Base-by-base conservation (phyloP, 2,888 invertebrate genomes). In the Mythimna pallens region DNA sequence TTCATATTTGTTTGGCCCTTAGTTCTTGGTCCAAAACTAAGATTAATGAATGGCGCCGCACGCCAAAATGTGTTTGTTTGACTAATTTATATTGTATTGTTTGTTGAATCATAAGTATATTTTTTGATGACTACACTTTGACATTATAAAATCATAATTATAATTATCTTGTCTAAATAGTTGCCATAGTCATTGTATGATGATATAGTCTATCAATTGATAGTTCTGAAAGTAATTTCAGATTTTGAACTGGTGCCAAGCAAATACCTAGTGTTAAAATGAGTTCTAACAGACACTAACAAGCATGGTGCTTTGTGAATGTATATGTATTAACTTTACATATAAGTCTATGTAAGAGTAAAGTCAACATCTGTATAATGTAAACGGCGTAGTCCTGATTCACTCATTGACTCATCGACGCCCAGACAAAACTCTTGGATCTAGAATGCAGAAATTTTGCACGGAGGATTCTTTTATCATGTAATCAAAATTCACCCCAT, bases 231-330 rank as follows among this genome's bases (percentile, higher is more conserved):
- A 68, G 67, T 36, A 66, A 50, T 67, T 47, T 34, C 40, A 40
- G 40, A 65, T 36, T 74, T 67, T 82, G 75, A 75, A 73, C 65
- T 34, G 47, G 65, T 54, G 73, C 54, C 55, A 52, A 70, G 67
- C 61, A 68, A 69, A 70, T 64, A 47, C 6, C 17, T 20, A 40
- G 43, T 65, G 65, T 78, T 40, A 22, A 64, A 58, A 81, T 65
- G 34, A 22, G 40, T 30, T 71, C 52, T 65, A 64, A 72, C 65
- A 40, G 14, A 65, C 17, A 73, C 65, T 85, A 86, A 86, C 65
- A 78, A 59, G 85, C 85, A 82, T 84, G 85, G 50, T 61, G 61
- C 10, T 62, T 81, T 78, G 50, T 77, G 59, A 57, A 40, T 47
- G 47, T 7, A 65, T 67, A 30, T 58, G 30, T 36, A 65, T 64